Evolutionary conservation across 2,888 invertebrate species (phyloP).

Genomic region (Nipponacmea schrenckii): DNA sequence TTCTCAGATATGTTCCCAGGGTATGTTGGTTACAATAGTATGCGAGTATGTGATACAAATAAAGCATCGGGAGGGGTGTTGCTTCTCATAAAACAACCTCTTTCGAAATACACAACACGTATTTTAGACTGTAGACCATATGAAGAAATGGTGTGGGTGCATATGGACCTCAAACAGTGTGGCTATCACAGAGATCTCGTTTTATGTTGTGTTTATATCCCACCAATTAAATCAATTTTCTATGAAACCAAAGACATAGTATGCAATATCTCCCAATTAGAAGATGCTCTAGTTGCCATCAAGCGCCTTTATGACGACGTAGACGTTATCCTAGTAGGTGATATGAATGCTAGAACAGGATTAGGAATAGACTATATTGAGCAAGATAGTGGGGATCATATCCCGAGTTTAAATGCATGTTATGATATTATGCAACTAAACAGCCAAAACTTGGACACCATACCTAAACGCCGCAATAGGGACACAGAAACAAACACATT

Average conservation of each 20-base stretch:
- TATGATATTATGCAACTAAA: neutral
- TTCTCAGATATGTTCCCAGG: neutral
- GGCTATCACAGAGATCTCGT: neutral
- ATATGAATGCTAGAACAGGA: slow-evolving; percentile 1
- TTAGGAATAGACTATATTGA: neutral
- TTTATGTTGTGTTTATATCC: neutral
- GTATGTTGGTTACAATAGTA: neutral
- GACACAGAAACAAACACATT: neutral
- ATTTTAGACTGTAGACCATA: neutral
- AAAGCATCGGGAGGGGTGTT: neutral
- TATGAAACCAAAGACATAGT: neutral
- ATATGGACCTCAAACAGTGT: neutral
- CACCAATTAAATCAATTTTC: neutral
- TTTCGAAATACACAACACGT: neutral
- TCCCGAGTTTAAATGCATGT: neutral
- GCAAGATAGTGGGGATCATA: neutral
- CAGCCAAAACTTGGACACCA: neutral
- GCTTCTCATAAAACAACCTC: neutral
- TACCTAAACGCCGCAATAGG: neutral
- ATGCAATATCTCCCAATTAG: neutral
- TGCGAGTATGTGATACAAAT: neutral
- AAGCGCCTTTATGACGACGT: neutral
- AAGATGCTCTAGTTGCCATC: neutral
- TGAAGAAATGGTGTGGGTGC: slow-evolving; percentile 4
- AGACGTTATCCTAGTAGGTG: neutral